Evolutionary conservation across 2,113 vertebrate species (phyloP).

Genomic region (western clawed frog (Xenopus tropicalis)): DNA sequence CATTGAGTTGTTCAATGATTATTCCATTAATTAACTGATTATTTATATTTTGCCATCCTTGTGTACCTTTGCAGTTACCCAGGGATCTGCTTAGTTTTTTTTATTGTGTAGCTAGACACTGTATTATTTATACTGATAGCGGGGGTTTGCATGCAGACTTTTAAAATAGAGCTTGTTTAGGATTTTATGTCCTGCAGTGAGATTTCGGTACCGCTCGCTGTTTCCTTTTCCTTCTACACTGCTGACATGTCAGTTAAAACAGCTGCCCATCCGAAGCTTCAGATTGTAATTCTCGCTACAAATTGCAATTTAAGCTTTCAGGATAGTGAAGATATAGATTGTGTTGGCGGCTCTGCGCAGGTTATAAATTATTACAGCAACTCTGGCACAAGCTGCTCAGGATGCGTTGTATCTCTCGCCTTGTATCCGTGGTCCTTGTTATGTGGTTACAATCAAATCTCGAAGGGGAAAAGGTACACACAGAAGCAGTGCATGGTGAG

Average conservation of each 20-base stretch:
- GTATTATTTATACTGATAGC: conserved; percentile 35
- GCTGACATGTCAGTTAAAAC: conserved; percentile 27
- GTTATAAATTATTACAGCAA: conserved; percentile 18
- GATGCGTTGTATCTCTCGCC: neutral
- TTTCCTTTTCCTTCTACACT: conserved; percentile 13
- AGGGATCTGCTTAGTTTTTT: conserved; percentile 10
- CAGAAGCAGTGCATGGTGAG: no score
- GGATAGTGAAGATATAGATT: conserved; percentile 27
- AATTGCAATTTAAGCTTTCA: conserved; percentile 28
- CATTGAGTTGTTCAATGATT: neutral
- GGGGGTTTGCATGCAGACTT: conserved; percentile 18
- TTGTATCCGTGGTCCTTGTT: neutral
- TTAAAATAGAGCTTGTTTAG: conserved; percentile 28
- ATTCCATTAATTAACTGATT: conserved; percentile 1
- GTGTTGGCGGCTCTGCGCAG: conserved; percentile 13
- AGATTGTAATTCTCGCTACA: conserved; percentile 25
- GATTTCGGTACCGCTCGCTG: conserved; percentile 19
- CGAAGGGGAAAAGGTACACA: no score
- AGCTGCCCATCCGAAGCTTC: conserved; percentile 23
- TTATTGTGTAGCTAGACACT: neutral
- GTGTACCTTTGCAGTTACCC: conserved; percentile 5
- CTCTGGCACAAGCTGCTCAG: neutral
- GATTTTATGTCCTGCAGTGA: conserved; percentile 27
- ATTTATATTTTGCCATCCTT: neutral
- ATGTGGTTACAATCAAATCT: no score